These are phyloP conservation scores for Coreius guichenoti DNA, from an alignment of 2,797 vertebrate species.

Conservation along the genomic window DNA sequence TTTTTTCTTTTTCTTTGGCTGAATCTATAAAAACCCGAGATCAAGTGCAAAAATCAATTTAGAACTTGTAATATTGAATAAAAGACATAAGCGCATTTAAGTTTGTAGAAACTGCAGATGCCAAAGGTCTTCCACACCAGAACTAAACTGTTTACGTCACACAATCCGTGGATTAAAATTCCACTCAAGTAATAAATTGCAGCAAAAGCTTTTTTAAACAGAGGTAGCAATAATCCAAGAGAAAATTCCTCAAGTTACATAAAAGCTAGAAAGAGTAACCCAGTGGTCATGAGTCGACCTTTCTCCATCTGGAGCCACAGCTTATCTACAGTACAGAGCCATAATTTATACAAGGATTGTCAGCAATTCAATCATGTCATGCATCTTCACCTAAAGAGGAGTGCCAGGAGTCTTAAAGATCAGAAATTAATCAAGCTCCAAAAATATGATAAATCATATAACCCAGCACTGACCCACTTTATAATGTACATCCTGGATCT, in stretches of 20 bases:
- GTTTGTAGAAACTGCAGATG: not conserved
- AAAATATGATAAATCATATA: slow-evolving; percentile 45
- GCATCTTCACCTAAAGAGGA: not conserved
- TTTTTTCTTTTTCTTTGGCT: not conserved
- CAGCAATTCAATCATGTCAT: slow-evolving; percentile 1
- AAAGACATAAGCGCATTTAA: not conserved
- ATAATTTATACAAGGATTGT: not conserved
- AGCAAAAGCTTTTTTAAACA: slow-evolving; percentile 24
- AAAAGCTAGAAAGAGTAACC: slow-evolving; percentile 31
- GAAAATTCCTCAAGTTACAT: slow-evolving; percentile 40
- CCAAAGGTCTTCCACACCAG: not conserved
- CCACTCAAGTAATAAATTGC: slow-evolving; percentile 28
- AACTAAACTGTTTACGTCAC: slow-evolving; percentile 7
- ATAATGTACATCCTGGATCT: not conserved
- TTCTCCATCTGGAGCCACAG: slow-evolving; percentile 1
- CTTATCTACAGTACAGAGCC: not conserved
- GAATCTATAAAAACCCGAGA: not conserved
- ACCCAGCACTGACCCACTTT: slow-evolving; percentile 33
- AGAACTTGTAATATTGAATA: not conserved
- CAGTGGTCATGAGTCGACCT: slow-evolving; percentile 3
- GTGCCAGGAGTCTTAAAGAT: not conserved
- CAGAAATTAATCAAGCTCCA: slow-evolving; percentile 28
- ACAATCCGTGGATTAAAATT: slow-evolving; percentile 45
- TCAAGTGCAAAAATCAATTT: not conserved
- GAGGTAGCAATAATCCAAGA: slow-evolving; percentile 34